phyloP scores from a whole-genome alignment of 2,888 invertebrate genomes.

The Candidula unifasciata region DNA sequence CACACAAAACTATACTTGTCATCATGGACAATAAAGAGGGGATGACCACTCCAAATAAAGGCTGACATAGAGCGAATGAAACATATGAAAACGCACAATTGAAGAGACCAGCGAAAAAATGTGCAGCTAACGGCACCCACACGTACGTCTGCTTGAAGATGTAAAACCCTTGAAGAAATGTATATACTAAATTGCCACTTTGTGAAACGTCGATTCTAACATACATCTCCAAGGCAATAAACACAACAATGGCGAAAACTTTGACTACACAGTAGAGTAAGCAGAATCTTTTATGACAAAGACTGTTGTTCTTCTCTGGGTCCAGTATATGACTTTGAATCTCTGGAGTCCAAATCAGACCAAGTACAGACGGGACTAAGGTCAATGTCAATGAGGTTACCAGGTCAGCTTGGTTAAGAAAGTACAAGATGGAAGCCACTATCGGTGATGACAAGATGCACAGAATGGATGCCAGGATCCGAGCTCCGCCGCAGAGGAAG shows the following conservation, averaged over 20 bases:
- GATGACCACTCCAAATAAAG: conserved; percentile 57
- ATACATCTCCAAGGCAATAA: conserved; percentile 57
- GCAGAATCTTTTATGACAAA: conserved; percentile 55
- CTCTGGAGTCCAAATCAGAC: conserved; percentile 62
- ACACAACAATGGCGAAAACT: conserved; percentile 54
- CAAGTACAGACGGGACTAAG: conserved; percentile 54
- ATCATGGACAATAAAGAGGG: conserved; percentile 62
- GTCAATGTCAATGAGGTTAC: conserved; percentile 58
- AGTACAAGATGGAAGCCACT: conserved; percentile 56
- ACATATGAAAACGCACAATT: conserved; percentile 57
- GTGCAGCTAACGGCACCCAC: conserved; percentile 56
- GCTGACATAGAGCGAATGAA: conserved; percentile 58
- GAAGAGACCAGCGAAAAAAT: conserved; percentile 54
- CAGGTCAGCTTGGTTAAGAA: conserved; percentile 55
- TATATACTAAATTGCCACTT: conserved; percentile 41
- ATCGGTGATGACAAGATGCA: conserved; percentile 50
- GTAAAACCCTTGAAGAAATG: conserved; percentile 53
- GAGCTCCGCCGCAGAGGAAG: conserved; percentile 8
- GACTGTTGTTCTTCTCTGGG: conserved; percentile 52
- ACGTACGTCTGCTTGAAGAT: conserved; percentile 44
- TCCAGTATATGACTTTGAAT: conserved; percentile 57
- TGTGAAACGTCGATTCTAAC: conserved; percentile 49
- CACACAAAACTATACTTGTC: conserved; percentile 53
- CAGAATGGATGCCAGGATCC: conserved; percentile 35
- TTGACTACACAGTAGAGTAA: conserved; percentile 58